These are phyloP conservation scores for Elachura formosa DNA, from an alignment of 2,113 vertebrate species.

Conservation along the genomic window DNA sequence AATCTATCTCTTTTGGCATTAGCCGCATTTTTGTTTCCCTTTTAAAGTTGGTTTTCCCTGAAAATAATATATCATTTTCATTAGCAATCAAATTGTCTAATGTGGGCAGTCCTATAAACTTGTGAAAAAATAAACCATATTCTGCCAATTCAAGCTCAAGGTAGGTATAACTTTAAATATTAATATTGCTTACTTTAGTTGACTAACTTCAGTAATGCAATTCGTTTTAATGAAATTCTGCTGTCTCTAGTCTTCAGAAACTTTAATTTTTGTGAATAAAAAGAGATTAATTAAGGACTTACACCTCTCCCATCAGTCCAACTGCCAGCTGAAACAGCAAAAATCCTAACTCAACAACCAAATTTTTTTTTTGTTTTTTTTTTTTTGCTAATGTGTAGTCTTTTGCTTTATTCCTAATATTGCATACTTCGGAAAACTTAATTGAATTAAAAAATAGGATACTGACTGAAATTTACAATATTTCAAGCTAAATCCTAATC, in stretches of 20 bases:
- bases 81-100: background rate
- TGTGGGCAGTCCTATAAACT: background rate
- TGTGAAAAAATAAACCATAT: background rate
- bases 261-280: background rate
- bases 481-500: background rate
- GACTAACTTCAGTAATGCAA: background rate
- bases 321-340: background rate
- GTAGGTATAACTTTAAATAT: background rate
- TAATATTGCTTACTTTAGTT: background rate
- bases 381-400: background rate
- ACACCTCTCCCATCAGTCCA: background rate
- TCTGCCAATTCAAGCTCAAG: background rate
- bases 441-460: background rate
- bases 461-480: background rate
- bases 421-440: background rate
- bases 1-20: background rate
- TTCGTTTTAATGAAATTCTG: background rate
- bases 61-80: background rate
- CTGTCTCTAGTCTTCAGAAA: background rate
- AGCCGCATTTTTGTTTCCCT: background rate
- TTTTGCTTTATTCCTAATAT: background rate
- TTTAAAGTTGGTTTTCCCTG: background rate
- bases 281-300: background rate
- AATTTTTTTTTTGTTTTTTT: background rate
- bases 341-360: fast-evolving